phyloP scores from a whole-genome alignment of 2,888 invertebrate species.

The Limnephilus lunatus region DNA sequence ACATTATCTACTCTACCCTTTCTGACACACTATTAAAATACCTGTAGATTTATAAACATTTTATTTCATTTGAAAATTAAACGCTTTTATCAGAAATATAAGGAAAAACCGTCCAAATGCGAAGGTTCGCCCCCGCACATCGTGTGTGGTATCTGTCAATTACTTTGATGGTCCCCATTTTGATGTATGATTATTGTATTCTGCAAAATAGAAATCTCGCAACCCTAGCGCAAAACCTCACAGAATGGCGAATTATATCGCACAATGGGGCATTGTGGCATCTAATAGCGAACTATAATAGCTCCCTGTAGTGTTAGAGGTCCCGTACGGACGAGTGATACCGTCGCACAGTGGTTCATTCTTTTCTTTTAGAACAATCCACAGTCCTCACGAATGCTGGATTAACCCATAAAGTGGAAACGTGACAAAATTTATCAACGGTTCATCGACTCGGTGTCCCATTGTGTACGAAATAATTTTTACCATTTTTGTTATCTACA shows the following conservation, averaged over 20 bases:
- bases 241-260: background rate
- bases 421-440: slow-evolving; percentile 11
- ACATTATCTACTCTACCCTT: no score
- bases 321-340: background rate
- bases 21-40: no score
- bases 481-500: background rate
- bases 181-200: background rate
- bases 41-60: no score
- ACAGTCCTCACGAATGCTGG: background rate
- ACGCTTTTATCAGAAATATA: background rate
- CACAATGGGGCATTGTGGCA: background rate
- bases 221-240: background rate
- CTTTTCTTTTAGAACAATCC: background rate
- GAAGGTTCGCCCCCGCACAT: background rate
- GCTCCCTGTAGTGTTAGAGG: background rate
- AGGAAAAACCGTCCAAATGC: background rate
- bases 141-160: background rate
- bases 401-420: slow-evolving; percentile 16
- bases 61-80: background rate
- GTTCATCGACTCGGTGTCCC: background rate
- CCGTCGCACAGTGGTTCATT: background rate
- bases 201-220: background rate
- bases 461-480: background rate
- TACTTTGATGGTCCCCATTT: background rate
- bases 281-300: background rate